A percentile compares a stretch with the other conserved stretches of the same genome.
These are phyloP conservation scores for Sminthurinus aureus DNA, from an alignment of 2,888 invertebrate genomes.

Conservation along the genomic window DNA sequence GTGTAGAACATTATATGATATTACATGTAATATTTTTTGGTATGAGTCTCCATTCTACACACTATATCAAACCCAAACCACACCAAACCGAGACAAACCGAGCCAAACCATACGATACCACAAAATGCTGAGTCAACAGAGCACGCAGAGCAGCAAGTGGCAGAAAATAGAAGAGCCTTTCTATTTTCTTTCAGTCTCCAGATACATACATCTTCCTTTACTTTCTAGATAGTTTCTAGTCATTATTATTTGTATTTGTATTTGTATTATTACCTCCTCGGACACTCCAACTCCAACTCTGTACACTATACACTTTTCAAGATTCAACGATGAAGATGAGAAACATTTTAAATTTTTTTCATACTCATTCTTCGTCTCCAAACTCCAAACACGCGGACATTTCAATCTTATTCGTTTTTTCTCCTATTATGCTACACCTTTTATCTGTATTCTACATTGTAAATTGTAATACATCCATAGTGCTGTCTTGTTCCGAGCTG, in stretches of 20 bases:
- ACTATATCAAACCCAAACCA: not conserved
- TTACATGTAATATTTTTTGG: not conserved
- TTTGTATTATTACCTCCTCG: no score
- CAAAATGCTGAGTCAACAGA: conserved; percentile 53
- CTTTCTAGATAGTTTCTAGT: not conserved
- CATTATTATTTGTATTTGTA: no score
- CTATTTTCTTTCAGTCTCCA: not conserved
- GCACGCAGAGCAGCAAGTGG: conserved; percentile 35
- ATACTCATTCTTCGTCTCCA: conserved; percentile 37
- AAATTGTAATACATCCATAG: not conserved
- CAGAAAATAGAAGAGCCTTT: not conserved
- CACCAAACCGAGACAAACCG: not conserved
- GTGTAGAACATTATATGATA: not conserved
- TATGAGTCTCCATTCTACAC: conserved; percentile 1
- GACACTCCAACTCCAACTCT: not conserved
- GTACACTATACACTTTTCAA: not conserved
- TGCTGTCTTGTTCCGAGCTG: no score
- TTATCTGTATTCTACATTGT: not conserved
- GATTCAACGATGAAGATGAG: conserved; percentile 14
- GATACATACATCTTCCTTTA: not conserved
- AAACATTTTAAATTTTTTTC: conserved; percentile 32
- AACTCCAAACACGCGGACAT: conserved; percentile 42
- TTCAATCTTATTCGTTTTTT: conserved; percentile 21
- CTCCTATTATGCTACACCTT: no score
- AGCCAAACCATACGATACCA: not conserved